phyloP scores from a whole-genome alignment of 2,888 invertebrate genomes.

The Tachystola acroxantha region DNA sequence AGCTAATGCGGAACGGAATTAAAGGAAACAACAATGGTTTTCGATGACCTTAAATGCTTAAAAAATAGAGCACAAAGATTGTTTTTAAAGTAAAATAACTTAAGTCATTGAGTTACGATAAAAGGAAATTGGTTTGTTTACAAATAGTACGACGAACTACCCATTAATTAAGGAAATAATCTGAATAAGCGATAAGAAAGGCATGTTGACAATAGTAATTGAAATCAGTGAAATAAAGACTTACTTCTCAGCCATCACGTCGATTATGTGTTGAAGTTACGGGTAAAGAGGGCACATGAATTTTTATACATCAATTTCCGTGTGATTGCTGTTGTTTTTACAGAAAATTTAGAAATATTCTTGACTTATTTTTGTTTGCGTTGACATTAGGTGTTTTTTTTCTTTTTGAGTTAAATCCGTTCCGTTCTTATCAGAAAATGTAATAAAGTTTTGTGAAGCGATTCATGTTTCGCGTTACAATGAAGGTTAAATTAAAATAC shows the following conservation, averaged over 20 bases:
- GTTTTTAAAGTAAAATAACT: neutral
- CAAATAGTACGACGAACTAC: conserved; percentile 10
- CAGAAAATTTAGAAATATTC: conserved; percentile 68
- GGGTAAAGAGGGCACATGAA: conserved; percentile 54
- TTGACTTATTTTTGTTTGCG: conserved; percentile 75
- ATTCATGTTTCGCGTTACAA: too few relatives aligned
- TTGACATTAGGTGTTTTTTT: conserved; percentile 49
- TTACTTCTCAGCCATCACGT: conserved; percentile 69
- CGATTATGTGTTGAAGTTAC: conserved; percentile 32
- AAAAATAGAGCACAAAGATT: neutral
- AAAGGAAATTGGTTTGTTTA: conserved; percentile 7
- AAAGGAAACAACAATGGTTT: neutral
- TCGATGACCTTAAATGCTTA: conserved; percentile 1
- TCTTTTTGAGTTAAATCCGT: neutral
- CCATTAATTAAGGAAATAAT: conserved; percentile 18
- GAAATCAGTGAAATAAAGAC: conserved; percentile 29
- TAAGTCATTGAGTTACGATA: neutral
- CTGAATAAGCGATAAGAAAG: conserved; percentile 39
- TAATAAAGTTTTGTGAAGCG: neutral
- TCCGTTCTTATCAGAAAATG: neutral
- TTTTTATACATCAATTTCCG: conserved; percentile 48
- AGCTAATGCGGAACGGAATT: conserved; percentile 2
- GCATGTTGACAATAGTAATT: conserved; percentile 33
- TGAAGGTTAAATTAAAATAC: too few relatives aligned
- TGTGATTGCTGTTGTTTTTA: conserved; percentile 58